phyloP scores from a whole-genome alignment of 2,113 vertebrate genomes.

The Periophthalmodon schlosseri region DNA sequence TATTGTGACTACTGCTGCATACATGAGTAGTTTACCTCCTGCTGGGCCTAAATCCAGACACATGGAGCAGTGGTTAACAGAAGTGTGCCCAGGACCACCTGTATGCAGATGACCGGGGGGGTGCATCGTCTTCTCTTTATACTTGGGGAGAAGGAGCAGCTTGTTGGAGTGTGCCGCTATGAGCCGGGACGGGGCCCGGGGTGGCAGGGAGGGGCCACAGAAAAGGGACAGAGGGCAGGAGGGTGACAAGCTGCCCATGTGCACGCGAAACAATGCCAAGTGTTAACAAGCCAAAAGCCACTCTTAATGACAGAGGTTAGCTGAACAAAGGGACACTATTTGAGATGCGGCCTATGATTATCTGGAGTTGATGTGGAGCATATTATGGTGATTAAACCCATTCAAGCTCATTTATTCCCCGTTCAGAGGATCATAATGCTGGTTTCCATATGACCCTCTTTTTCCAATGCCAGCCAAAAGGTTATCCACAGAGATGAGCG shows the following conservation, averaged over 20 bases:
- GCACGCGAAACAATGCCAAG: constrained; percentile 66
- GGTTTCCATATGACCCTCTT: constrained; percentile 43
- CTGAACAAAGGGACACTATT: constrained; percentile 53
- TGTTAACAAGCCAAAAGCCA: constrained; percentile 67
- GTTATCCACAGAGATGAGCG: constrained; percentile 6
- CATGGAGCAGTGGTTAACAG: constrained; percentile 39
- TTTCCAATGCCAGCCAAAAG: not conserved
- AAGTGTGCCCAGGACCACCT: constrained; percentile 74
- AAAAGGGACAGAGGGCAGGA: constrained; percentile 68
- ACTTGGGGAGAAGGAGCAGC: constrained; percentile 63
- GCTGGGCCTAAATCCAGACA: constrained; percentile 21
- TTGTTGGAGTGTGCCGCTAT: constrained; percentile 76
- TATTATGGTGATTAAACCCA: constrained; percentile 40
- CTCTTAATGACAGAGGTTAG: constrained; percentile 53
- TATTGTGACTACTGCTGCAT: not conserved
- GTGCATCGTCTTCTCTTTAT: constrained; percentile 66
- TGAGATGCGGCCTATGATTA: constrained; percentile 56
- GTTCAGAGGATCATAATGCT: constrained; percentile 33
- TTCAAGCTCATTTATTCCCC: constrained; percentile 28
- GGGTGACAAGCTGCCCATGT: constrained; percentile 70
- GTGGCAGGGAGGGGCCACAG: constrained; percentile 16
- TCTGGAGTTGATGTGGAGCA: constrained; percentile 40
- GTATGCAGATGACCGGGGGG: constrained; percentile 72
- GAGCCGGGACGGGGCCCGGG: constrained; percentile 48
- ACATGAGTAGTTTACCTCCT: not conserved